Percentiles rank a stretch among this genome's conserved stretches.
These are phyloP conservation scores for Gallinago nigripennis DNA, from an alignment of 2,797 vertebrate species.

Conservation along the genomic window DNA sequence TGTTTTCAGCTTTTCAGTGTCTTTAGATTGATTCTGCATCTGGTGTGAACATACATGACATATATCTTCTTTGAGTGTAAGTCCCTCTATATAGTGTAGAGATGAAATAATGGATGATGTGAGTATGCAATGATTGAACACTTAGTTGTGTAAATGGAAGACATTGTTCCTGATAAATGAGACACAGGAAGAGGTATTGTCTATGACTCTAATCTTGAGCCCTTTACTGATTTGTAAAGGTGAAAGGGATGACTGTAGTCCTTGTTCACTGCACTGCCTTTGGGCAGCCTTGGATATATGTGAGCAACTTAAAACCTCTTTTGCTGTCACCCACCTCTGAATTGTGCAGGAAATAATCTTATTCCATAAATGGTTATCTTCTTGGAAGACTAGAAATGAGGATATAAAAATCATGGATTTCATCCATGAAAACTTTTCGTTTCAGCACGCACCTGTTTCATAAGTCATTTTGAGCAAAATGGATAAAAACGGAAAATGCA, in stretches of 20 bases:
- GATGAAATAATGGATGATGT: neutral
- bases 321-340: slow-evolving; percentile 2
- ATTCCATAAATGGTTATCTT: slow-evolving; percentile 52
- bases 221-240: neutral
- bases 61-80: neutral
- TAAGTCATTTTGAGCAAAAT: slow-evolving; percentile 35
- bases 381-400: slow-evolving; percentile 12
- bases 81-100: neutral
- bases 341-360: slow-evolving; percentile 11
- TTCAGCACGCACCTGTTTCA: slow-evolving; percentile 50
- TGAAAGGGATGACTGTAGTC: neutral
- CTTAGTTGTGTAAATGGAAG: neutral
- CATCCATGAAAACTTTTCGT: slow-evolving; percentile 54
- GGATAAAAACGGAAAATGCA: slow-evolving; percentile 52
- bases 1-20: neutral
- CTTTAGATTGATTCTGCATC: neutral
- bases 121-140: neutral
- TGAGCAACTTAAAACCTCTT: neutral
- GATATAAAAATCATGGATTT: slow-evolving; percentile 54
- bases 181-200: neutral
- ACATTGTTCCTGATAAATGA: neutral
- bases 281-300: neutral
- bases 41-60: neutral
- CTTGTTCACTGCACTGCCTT: neutral
- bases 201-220: neutral